Evolutionary conservation across 35 echinoderm and acorn worm genomes (phyloP).

Genomic region (Diadema setosum): DNA sequence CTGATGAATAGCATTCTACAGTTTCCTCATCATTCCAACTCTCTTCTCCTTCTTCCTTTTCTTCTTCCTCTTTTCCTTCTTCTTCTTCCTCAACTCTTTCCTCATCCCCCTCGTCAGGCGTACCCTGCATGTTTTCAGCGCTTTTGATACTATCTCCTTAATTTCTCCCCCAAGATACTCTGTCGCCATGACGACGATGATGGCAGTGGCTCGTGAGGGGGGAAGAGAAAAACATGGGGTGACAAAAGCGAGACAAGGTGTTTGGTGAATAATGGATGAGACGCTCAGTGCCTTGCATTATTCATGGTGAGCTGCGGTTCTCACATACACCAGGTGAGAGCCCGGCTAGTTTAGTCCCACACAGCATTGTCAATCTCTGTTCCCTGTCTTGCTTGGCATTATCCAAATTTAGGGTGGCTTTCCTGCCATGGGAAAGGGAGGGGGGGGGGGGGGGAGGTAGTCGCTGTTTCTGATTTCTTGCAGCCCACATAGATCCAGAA

Average conservation of each 20-base stretch:
- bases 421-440: no score
- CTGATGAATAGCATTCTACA: no score
- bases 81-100: neutral
- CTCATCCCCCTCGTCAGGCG: neutral
- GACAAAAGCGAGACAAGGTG: neutral
- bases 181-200: neutral
- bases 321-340: neutral
- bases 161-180: neutral
- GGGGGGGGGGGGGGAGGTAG: no score
- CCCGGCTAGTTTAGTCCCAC: no score
- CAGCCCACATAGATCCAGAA: no score
- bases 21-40: neutral
- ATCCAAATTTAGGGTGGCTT: no score
- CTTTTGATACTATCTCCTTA: neutral
- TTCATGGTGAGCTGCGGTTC: neutral
- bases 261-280: slow-evolving; percentile 12
- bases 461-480: no score
- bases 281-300: neutral
- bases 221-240: neutral
- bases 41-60: neutral
- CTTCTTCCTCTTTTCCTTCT: neutral
- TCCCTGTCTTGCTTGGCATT: no score
- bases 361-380: no score
- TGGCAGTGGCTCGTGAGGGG: neutral
- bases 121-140: no score